Evolutionary conservation across 2,888 invertebrate species (phyloP), one percentile per base, ranked within the genome.

Genomic region (Drosophila setosimentum): DNA sequence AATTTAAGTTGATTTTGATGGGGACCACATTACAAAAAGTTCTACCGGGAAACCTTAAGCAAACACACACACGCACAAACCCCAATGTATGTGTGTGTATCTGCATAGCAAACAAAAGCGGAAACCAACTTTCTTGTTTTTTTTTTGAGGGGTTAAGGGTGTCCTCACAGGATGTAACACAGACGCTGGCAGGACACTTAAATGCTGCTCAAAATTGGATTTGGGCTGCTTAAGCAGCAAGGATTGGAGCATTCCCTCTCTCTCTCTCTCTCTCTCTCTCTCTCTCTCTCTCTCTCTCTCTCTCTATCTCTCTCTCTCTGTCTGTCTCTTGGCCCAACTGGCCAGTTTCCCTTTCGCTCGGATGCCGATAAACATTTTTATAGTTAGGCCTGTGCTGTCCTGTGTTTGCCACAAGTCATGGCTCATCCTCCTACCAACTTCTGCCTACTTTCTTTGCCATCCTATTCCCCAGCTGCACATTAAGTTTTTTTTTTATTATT

Each of bases 151-250:
- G 45, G 21, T 45, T 67, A 29, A 40, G 68, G 58, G 49, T 53
- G 64, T 66, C 51, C 33, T 42, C 54, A 24, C 76, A 77, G 80
- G 77, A 79, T 68, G 72, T 68, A 59, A 59, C 72, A 60, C 60
- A 73, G 84, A 72, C 76, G 53, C 80, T 64, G 54, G 35, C 68
- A 72, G 83, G 77, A 85, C 89, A 86, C 83, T 85, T 86, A 88
- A 85, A 88, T 73, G 73, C 73, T 78, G 86, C 78, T 83, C 83
- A 75, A 89, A 87, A 87, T 89, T 87, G 90, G 87, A 89, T 89
- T 87, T 87, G 86, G 68, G 83, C 53, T 83, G 76, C 80, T 85
- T 81, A 76, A 64, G 68, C 66, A 68, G 68, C 58, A 8, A 29
- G 13, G 24, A 58, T 37, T 57, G 27, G 40, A 2, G 18, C 16